Percentiles rank a stretch among this genome's conserved stretches.
These are phyloP conservation scores for Stichodactyla helianthus DNA, from an alignment of 64 coral and sea anemone species.

Conservation along the genomic window DNA sequence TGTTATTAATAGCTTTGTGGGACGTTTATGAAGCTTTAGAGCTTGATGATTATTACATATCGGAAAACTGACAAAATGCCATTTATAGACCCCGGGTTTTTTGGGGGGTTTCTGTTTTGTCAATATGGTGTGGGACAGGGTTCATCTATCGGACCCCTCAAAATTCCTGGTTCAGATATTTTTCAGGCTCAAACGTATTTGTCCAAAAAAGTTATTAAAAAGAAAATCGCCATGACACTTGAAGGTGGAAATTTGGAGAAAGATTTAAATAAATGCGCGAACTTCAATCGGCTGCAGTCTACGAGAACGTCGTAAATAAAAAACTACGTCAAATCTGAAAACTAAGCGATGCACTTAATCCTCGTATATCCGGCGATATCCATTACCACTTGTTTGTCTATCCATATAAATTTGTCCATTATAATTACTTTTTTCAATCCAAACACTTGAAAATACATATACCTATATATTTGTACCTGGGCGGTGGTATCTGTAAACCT, in stretches of 20 bases:
- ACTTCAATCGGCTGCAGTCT: too few relatives aligned
- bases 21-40: not conserved
- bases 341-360: not conserved
- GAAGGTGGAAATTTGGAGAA: too few relatives aligned
- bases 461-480: too few relatives aligned
- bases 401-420: not conserved
- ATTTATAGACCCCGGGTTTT: not conserved
- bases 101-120: not conserved
- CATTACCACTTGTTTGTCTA: not conserved
- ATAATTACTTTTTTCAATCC: not conserved
- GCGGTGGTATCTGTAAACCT: too few relatives aligned
- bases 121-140: not conserved
- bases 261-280: too few relatives aligned
- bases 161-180: not conserved
- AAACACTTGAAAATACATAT: not conserved
- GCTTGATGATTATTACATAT: not conserved
- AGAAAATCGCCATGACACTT: too few relatives aligned
- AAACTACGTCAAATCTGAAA: not conserved
- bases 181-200: not conserved
- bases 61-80: not conserved
- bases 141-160: not conserved
- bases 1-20: not conserved
- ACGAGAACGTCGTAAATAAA: not conserved
- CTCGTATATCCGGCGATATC: not conserved
- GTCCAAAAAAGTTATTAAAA: too few relatives aligned